Evolutionary conservation across 2,797 vertebrate species (phyloP).

Genomic region (Arrhamphus sclerolepis): DNA sequence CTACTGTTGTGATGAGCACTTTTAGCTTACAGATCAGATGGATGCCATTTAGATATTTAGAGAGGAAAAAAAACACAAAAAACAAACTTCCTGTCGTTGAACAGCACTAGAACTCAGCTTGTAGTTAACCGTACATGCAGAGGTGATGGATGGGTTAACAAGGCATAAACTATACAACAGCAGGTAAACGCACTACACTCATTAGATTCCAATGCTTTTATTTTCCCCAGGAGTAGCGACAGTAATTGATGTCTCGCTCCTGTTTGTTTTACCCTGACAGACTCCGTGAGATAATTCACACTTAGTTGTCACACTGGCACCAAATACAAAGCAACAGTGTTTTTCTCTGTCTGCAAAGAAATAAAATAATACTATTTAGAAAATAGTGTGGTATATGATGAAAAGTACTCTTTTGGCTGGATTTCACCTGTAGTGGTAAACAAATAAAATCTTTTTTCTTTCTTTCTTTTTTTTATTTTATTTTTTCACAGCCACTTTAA

Average conservation of each 20-base stretch:
- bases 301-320: slow-evolving; percentile 65
- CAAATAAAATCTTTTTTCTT: slow-evolving; percentile 6
- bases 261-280: slow-evolving; percentile 70
- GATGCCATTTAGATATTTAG: slow-evolving; percentile 22
- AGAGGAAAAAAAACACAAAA: background rate
- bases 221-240: slow-evolving; percentile 73
- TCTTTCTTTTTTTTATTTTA: too few relatives aligned
- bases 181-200: slow-evolving; percentile 76
- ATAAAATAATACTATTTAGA: slow-evolving; percentile 12
- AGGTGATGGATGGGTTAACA: slow-evolving; percentile 77
- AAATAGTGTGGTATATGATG: background rate
- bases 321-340: slow-evolving; percentile 61
- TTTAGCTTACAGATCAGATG: slow-evolving; percentile 23
- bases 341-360: slow-evolving; percentile 36
- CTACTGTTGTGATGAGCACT: slow-evolving; percentile 36
- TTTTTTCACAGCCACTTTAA: slow-evolving; percentile 2
- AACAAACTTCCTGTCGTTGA: slow-evolving; percentile 3
- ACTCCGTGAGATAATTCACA: slow-evolving; percentile 68
- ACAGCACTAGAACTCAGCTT: slow-evolving; percentile 39
- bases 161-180: slow-evolving; percentile 76
- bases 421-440: background rate
- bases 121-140: slow-evolving; percentile 46
- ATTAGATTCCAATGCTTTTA: slow-evolving; percentile 76
- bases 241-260: slow-evolving; percentile 77
- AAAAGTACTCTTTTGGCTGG: slow-evolving; percentile 5